Percentiles rank a stretch among this genome's conserved stretches.
Evolutionary conservation across 2,888 invertebrate genomes (phyloP).

Genomic region (Pseudoips prasinana): DNA sequence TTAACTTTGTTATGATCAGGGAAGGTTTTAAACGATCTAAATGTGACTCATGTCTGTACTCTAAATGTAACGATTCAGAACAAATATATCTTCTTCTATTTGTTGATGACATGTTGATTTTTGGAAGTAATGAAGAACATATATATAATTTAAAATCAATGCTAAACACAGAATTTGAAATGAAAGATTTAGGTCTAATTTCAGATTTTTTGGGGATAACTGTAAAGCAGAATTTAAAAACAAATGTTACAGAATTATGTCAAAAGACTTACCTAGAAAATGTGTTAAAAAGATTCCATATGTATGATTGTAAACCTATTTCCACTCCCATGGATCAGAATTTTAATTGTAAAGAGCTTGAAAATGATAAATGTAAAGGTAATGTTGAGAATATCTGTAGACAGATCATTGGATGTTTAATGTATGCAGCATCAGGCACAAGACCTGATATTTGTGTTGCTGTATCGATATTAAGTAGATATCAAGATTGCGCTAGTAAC

Average conservation of each 20-base stretch:
- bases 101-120: conserved; percentile 5
- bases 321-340: conserved; percentile 17
- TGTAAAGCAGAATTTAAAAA: conserved; percentile 1
- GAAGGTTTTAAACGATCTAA: conserved; percentile 4
- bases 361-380: not conserved
- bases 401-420: conserved; percentile 11
- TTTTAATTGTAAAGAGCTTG: conserved; percentile 15
- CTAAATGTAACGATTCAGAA: not conserved
- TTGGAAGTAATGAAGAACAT: not conserved
- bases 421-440: conserved; percentile 15
- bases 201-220: too few species aligned
- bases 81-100: conserved; percentile 1
- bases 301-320: conserved; percentile 18
- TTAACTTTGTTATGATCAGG: conserved; percentile 6
- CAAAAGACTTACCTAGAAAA: conserved; percentile 13
- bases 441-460: conserved; percentile 9
- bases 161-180: conserved; percentile 4
- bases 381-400: not conserved
- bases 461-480: conserved; percentile 10
- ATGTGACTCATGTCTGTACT: conserved; percentile 4
- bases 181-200: not conserved
- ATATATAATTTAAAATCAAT: not conserved
- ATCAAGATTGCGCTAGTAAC: conserved; percentile 6
- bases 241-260: conserved; percentile 6
- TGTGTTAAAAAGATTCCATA: conserved; percentile 11